A percentile compares a stretch with the other conserved stretches of the same genome.
phyloP scores from a whole-genome alignment of 2,888 invertebrate species.

The Acholoe squamosa region DNA sequence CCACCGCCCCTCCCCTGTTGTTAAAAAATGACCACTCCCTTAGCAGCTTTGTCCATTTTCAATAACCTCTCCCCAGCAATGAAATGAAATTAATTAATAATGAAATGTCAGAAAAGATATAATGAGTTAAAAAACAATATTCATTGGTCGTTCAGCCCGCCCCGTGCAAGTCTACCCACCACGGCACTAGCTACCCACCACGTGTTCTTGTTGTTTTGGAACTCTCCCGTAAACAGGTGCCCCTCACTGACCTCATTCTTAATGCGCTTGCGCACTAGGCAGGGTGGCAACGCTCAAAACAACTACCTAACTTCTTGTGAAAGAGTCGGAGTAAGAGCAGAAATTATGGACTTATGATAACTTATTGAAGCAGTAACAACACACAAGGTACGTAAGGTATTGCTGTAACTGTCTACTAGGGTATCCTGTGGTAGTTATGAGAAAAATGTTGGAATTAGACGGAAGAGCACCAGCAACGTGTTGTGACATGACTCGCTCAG shows the following conservation, averaged over 20 bases:
- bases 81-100: no score
- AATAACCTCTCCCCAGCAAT: no score
- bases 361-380: background rate
- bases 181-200: no score
- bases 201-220: background rate
- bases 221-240: background rate
- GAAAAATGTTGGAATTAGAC: background rate
- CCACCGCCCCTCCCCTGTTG: no score
- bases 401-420: background rate
- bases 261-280: slow-evolving; percentile 25
- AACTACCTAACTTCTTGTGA: slow-evolving; percentile 16
- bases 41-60: no score
- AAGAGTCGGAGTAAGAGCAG: background rate
- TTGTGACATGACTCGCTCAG: background rate
- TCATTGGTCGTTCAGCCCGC: no score
- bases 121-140: no score
- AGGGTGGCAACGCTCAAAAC: slow-evolving; percentile 57
- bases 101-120: no score
- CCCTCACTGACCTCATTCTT: background rate
- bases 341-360: slow-evolving; percentile 24
- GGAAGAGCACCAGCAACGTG: background rate
- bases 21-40: no score
- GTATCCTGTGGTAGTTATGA: background rate
- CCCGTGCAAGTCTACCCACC: no score
- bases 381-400: slow-evolving; percentile 17